phyloP scores from a whole-genome alignment of 2,888 invertebrate species.

The Parnassius mnemosyne region DNA sequence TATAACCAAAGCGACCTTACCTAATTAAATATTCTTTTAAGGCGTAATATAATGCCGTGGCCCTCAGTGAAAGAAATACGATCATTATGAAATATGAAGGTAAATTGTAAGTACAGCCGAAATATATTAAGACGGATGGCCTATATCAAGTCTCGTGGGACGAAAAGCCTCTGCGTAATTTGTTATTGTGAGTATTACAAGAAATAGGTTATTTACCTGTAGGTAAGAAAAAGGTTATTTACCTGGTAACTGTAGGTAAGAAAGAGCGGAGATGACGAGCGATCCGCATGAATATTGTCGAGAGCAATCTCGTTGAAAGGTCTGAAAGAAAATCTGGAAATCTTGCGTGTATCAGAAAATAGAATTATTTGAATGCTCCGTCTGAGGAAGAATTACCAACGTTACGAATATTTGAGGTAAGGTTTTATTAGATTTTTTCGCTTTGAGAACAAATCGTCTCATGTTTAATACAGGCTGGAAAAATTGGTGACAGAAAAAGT shows the following conservation, averaged over 20 bases:
- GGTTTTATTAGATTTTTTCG: constrained; percentile 15
- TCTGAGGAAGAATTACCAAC: constrained; percentile 2
- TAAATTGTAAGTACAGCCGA: constrained; percentile 18
- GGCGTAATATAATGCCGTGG: constrained; percentile 11
- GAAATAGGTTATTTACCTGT: constrained; percentile 28
- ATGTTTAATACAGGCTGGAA: constrained; percentile 4
- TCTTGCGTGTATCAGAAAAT: constrained; percentile 5
- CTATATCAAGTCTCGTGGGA: constrained; percentile 14
- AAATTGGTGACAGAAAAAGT: neutral
- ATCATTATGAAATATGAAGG: constrained; percentile 24
- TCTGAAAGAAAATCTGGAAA: constrained; percentile 9
- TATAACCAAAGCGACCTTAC: constrained; percentile 7
- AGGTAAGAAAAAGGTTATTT: constrained; percentile 27
- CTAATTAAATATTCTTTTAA: constrained; percentile 20
- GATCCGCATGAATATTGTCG: constrained; percentile 26
- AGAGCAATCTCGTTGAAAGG: constrained; percentile 28
- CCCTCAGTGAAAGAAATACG: constrained; percentile 13
- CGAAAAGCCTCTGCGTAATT: constrained; percentile 12
- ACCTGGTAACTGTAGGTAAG: constrained; percentile 21
- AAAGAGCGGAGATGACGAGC: constrained; percentile 27
- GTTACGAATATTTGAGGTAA: constrained; percentile 11
- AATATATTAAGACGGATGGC: constrained; percentile 25
- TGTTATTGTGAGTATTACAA: constrained; percentile 21
- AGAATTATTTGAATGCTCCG: constrained; percentile 16
- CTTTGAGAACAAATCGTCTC: constrained; percentile 3